Percentiles rank a stretch among this genome's conserved stretches.
Evolutionary conservation across 2,888 invertebrate genomes (phyloP).

Genomic region (Callinectes sapidus): DNA sequence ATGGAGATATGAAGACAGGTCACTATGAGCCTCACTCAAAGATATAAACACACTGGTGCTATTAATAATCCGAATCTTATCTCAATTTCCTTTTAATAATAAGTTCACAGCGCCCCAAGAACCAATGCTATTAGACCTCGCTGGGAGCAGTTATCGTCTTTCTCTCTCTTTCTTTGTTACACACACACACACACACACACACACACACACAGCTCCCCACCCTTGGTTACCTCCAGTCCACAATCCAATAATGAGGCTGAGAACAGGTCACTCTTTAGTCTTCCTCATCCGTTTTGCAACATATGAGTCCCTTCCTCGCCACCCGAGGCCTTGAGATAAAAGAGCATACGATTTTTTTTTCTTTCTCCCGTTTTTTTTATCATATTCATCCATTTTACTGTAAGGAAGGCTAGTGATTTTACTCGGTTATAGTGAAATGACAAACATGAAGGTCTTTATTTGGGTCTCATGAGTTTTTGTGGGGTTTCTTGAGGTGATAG

Average conservation of each 20-base stretch:
- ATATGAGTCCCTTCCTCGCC: not conserved
- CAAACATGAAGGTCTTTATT: not conserved
- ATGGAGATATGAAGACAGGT: too few relatives aligned
- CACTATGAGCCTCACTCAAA: too few relatives aligned
- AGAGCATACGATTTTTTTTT: not conserved
- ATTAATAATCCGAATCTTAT: too few relatives aligned
- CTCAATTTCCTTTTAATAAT: too few relatives aligned
- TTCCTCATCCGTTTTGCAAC: slow-evolving; percentile 19
- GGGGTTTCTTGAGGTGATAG: not conserved
- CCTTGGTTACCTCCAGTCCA: not conserved
- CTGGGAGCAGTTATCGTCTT: too few relatives aligned
- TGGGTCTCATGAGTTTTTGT: not conserved
- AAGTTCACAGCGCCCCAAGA: too few relatives aligned
- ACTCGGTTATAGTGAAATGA: not conserved
- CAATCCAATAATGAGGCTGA: slow-evolving; percentile 7
- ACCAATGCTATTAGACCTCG: too few relatives aligned
- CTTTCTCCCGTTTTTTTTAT: too few relatives aligned
- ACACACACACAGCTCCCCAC: not conserved
- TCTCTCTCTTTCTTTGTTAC: too few relatives aligned
- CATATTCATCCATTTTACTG: too few relatives aligned
- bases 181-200: too few relatives aligned
- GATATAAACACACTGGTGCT: too few relatives aligned
- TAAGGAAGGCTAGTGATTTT: not conserved
- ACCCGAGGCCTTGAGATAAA: not conserved
- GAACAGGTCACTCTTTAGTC: slow-evolving; percentile 14